These are phyloP conservation scores for Podocnemis expansa DNA, from an alignment of 2,113 vertebrate species.

Conservation along the genomic window DNA sequence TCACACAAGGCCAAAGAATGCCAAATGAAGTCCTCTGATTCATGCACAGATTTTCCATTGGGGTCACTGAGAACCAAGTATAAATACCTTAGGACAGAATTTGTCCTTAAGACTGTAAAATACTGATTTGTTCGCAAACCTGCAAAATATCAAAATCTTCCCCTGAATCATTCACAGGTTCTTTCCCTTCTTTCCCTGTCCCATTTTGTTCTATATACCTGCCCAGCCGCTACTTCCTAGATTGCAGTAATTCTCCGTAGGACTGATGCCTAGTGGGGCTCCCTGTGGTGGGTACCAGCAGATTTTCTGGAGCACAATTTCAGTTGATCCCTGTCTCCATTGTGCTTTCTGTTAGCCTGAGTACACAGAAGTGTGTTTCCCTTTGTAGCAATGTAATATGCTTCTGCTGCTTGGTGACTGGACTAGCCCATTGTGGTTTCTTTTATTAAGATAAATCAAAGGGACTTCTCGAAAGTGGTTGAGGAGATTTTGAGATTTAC, in stretches of 20 bases:
- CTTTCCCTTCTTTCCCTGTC: background rate
- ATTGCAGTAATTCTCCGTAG: background rate
- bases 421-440: background rate
- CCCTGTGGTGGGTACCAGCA: background rate
- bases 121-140: background rate
- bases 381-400: background rate
- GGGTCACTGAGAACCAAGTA: slow-evolving; percentile 15
- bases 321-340: background rate
- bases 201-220: background rate
- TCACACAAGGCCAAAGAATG: slow-evolving; percentile 33
- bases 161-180: background rate
- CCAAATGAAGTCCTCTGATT: slow-evolving; percentile 32
- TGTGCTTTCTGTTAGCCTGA: background rate
- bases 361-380: background rate
- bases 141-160: background rate
- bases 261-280: background rate
- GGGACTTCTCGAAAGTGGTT: background rate
- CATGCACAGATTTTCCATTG: slow-evolving; percentile 29
- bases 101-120: background rate
- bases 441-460: background rate
- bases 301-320: background rate
- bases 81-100: background rate
- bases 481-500: background rate
- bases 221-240: background rate
- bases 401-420: background rate